Evolutionary conservation across 2,797 vertebrate genomes (phyloP).

Genomic region (Ambastaia sidthimunki): DNA sequence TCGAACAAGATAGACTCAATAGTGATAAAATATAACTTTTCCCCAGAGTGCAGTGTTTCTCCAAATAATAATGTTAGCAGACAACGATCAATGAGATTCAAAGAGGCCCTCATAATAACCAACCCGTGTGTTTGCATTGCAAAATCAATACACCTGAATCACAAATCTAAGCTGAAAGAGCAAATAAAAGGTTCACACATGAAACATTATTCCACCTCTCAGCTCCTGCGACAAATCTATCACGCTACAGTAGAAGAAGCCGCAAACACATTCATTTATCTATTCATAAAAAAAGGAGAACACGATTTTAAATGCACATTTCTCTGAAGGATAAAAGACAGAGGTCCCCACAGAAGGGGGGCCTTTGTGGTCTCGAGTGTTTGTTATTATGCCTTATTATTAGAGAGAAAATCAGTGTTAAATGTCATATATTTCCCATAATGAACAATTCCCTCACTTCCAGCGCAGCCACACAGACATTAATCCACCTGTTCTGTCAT

Average conservation of each 20-base stretch:
- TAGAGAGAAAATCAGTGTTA: slow-evolving; percentile 75
- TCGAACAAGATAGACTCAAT: slow-evolving; percentile 64
- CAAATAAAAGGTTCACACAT: slow-evolving; percentile 12
- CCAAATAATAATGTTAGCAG: slow-evolving; percentile 60
- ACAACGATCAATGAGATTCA: slow-evolving; percentile 68
- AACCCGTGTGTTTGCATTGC: slow-evolving; percentile 65
- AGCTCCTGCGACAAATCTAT: slow-evolving; percentile 21
- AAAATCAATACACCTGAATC: slow-evolving; percentile 69
- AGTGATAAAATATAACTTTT: slow-evolving; percentile 74
- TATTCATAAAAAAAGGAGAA: slow-evolving; percentile 58
- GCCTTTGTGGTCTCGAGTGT: slow-evolving; percentile 74
- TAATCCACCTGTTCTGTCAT: slow-evolving; percentile 79
- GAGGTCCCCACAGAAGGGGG: slow-evolving; percentile 67
- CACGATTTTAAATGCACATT: slow-evolving; percentile 42
- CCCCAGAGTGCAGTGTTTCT: slow-evolving; percentile 68
- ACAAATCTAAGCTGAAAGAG: slow-evolving; percentile 27
- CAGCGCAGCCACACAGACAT: slow-evolving; percentile 67
- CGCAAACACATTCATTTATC: slow-evolving; percentile 46
- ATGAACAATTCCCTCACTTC: slow-evolving; percentile 82
- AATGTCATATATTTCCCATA: slow-evolving; percentile 80
- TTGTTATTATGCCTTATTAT: slow-evolving; percentile 79
- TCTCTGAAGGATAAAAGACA: slow-evolving; percentile 59
- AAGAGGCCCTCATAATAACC: slow-evolving; percentile 51
- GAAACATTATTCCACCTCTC: slow-evolving; percentile 22
- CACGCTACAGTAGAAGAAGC: slow-evolving; percentile 12